Evolutionary conservation across 2,113 vertebrate species (phyloP).

Genomic region (Calyptommatus sinebrachiatus): DNA sequence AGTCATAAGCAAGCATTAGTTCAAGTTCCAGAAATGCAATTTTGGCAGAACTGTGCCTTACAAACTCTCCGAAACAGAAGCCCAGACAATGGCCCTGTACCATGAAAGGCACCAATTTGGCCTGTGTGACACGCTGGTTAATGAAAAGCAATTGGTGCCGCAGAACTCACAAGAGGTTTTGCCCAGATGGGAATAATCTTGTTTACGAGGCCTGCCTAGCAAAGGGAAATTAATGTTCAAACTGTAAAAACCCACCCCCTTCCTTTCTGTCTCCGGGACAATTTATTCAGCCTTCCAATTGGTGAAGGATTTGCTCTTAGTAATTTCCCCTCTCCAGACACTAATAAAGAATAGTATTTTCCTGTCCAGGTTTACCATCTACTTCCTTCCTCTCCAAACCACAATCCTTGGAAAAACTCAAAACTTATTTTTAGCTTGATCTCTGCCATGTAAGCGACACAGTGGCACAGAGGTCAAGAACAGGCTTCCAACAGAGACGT

Average conservation of each 20-base stretch:
- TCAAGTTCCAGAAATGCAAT: background rate
- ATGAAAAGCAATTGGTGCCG: background rate
- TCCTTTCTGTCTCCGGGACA: background rate
- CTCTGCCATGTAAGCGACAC: too few species aligned
- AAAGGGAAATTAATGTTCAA: background rate
- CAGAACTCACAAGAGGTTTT: background rate
- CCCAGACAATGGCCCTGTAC: background rate
- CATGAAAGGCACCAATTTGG: background rate
- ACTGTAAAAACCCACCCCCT: background rate
- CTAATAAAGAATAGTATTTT: background rate
- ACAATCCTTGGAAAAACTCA: background rate
- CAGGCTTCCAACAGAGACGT: too few species aligned
- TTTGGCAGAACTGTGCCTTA: background rate
- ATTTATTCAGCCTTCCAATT: background rate
- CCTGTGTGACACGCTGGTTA: background rate
- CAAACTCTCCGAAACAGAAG: too few species aligned
- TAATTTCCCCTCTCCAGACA: background rate
- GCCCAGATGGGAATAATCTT: slow-evolving; percentile 28
- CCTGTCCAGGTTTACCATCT: background rate
- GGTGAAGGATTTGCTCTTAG: background rate
- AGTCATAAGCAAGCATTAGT: background rate
- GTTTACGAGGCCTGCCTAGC: slow-evolving; percentile 4
- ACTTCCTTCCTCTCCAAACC: background rate
- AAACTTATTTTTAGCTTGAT: background rate
- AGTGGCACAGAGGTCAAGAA: too few species aligned